Evolutionary conservation across 2,797 vertebrate genomes (phyloP).

Genomic region (Botia almorhae): DNA sequence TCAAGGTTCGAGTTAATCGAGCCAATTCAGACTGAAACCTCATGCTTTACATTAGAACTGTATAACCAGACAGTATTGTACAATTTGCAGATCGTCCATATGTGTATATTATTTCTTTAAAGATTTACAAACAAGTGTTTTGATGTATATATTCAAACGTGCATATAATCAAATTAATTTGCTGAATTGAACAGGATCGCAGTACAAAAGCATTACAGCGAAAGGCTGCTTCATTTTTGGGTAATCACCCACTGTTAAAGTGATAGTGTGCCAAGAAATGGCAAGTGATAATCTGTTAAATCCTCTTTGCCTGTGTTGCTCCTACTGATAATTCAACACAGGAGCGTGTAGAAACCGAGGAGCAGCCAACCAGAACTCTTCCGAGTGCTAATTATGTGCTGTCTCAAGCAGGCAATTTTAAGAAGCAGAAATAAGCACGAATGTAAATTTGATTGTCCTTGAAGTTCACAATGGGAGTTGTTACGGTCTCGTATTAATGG

Average conservation of each 20-base stretch:
- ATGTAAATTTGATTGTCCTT: slow-evolving; percentile 72
- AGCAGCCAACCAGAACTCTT: slow-evolving; percentile 74
- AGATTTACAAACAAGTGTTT: too few relatives aligned
- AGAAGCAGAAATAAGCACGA: slow-evolving; percentile 69
- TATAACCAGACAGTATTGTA: not conserved
- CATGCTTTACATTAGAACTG: not conserved
- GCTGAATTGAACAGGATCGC: not conserved
- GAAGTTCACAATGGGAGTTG: slow-evolving; percentile 66
- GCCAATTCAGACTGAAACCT: slow-evolving; percentile 34
- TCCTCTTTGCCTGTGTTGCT: slow-evolving; percentile 40
- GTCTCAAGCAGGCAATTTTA: slow-evolving; percentile 68
- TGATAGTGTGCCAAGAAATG: slow-evolving; percentile 46
- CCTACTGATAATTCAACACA: slow-evolving; percentile 55
- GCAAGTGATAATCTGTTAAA: slow-evolving; percentile 57
- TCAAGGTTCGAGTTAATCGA: slow-evolving; percentile 35
- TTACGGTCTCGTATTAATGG: slow-evolving; percentile 72
- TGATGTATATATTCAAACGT: too few relatives aligned
- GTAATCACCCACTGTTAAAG: slow-evolving; percentile 29
- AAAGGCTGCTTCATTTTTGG: not conserved
- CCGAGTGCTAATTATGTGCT: slow-evolving; percentile 75
- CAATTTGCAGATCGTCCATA: not conserved
- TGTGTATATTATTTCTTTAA: too few relatives aligned
- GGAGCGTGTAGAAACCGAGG: slow-evolving; percentile 70
- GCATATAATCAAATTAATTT: not conserved
- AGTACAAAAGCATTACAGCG: not conserved